Base-by-base conservation (phyloP, 2,888 invertebrate genomes). In the Drosophila meridionalis region DNA sequence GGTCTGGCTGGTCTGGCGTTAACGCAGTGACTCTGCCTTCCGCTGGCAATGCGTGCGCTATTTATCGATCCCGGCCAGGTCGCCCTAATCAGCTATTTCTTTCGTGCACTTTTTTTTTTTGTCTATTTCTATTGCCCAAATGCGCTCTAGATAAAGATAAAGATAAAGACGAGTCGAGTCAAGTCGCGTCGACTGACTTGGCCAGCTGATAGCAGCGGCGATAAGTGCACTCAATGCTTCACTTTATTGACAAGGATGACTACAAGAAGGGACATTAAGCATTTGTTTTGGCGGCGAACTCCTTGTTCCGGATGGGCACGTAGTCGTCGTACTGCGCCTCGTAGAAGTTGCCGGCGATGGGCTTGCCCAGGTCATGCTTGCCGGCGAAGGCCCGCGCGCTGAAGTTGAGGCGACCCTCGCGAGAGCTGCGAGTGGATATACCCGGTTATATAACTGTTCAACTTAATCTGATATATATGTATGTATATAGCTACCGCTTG, bases 301-400 rank as follows among this genome's bases (percentile, higher is more conserved):
- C 76, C 30, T 81, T 76, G 48, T 94, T 94, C 1, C 94, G 90
- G 0, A 93, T 69, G 28, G 93, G 92, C 20, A 94, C 94, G 78
- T 93, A 94, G 40, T 90, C 91, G 70, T 92, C 94, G 60, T 93
- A 92, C 68, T 92, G 86, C 0, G 92, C 92, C 55, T 82, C 70
- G 48, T 83, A 92, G 57, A 88, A 92, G 69, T 90, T 92, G 0
- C 84, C 92, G 4, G 91, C 92, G 3, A 92, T 69, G 14, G 92
- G 92, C n/a, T 94, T 93, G 0, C 96, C 97, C 14, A 98, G 94
- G 4, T 95, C 94, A 92, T 97, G 95, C 85, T 97, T 96, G 38
- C 93, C 90, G 0, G 96, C 96, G 91, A 98, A 96, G 56, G 95
- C 94, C 47, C 93, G 94, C 34, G 96, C 95, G 1, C 96, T 96